A percentile compares a stretch with the other conserved stretches of the same genome.
phyloP scores from a whole-genome alignment of 2,888 invertebrate species.

The Schrankia costaestrigalis region DNA sequence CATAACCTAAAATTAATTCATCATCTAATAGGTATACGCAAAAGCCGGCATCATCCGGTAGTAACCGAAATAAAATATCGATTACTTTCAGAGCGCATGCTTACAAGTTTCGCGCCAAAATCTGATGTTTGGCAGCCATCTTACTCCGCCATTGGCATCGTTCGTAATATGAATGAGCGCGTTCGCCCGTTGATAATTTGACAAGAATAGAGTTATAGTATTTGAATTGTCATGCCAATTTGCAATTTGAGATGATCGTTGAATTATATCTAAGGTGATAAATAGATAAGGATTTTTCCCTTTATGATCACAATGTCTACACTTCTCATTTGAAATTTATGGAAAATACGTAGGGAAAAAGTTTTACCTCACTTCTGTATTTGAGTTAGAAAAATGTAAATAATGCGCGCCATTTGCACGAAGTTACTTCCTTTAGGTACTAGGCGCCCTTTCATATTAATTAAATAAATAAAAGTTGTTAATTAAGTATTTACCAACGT shows the following conservation, averaged over 20 bases:
- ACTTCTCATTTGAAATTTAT: too few relatives aligned
- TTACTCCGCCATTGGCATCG: slow-evolving; percentile 23
- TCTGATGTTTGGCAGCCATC: slow-evolving; percentile 42
- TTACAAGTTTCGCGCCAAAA: slow-evolving; percentile 64
- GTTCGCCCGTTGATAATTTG: slow-evolving; percentile 35
- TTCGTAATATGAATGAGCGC: slow-evolving; percentile 31
- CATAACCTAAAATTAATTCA: slow-evolving; percentile 13
- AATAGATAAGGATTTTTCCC: slow-evolving; percentile 4
- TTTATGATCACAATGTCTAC: too few relatives aligned
- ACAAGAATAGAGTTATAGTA: slow-evolving; percentile 27
- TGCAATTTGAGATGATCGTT: slow-evolving; percentile 12
- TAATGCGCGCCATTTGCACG: too few relatives aligned
- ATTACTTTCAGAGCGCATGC: slow-evolving; percentile 57
- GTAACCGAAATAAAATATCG: slow-evolving; percentile 57
- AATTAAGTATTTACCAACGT: too few relatives aligned
- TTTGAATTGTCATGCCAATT: slow-evolving; percentile 17
- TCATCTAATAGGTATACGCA: slow-evolving; percentile 34
- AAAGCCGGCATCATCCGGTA: slow-evolving; percentile 26
- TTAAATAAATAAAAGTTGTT: too few relatives aligned
- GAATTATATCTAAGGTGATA: slow-evolving; percentile 7
- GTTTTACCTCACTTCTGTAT: too few relatives aligned
- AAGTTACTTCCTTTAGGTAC: too few relatives aligned
- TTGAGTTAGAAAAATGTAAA: too few relatives aligned
- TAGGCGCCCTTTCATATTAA: too few relatives aligned
- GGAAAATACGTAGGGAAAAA: too few relatives aligned